Base-by-base conservation (phyloP, 2,797 vertebrate genomes). In the Gouania willdenowi region DNA sequence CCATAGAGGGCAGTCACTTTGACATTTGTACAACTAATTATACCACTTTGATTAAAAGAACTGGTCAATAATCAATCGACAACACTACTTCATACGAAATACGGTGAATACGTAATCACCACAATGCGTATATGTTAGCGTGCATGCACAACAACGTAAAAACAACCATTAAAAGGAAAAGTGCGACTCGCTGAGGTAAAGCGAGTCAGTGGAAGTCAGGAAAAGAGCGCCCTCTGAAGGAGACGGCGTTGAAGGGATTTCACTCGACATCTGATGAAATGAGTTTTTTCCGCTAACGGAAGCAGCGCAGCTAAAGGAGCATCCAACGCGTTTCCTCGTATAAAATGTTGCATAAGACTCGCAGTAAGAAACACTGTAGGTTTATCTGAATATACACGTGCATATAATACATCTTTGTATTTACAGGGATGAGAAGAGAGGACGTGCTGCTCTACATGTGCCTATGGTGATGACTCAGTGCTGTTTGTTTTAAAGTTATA, bases 291-390 rank as follows among this genome's bases (percentile, higher is more conserved):
- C 45, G 26, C 14, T 26, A 33, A 41, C 63, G 31, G 31, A 29
- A 15, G 7, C 2, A 17, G 21, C 25, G 53, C 26, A 21, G 32
- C 66, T 69, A 48, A 63, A 68, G 52, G 62, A 66, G 41, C 13
- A 70, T 25, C 61, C 66, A 45, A n/a, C n/a, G 59, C 33, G 1
- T 21, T 48, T 53, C 6, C 4, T 26, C 39, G 68, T 77, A 77
- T 56, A 58, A 78, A 81, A 82, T 65, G 50, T 79, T 83, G 77
- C 80, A 82, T 79, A 74, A 77, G 59, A 70, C 46, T 78, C 68
- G 62, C 64, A 50, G 51, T 75, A 68, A 56, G 52, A 78, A 77
- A 81, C 5, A 25, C n/a, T 43, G 42, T 44, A 27, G 14, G 56
- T 64, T 57, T 62, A 61, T 54, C 27, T 41, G 41, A 38, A 33